Evolutionary conservation across 2,888 invertebrate species (phyloP).

Genomic region (Eupeodes latifasciatus): DNA sequence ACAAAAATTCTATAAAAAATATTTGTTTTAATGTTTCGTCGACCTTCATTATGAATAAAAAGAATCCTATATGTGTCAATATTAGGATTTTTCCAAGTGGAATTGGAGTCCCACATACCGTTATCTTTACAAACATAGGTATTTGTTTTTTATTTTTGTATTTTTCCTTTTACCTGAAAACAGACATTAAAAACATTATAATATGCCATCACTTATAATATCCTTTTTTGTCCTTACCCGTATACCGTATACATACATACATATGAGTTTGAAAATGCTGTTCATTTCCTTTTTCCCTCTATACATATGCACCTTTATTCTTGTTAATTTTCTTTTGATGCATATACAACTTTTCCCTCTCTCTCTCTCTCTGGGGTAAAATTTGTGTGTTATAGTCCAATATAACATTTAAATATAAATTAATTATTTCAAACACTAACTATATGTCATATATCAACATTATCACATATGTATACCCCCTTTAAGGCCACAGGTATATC

Average conservation of each 20-base stretch:
- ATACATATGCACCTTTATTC: neutral
- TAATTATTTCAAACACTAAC: conserved; percentile 15
- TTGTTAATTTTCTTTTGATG: neutral
- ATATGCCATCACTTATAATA: conserved; percentile 18
- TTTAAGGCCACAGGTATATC: neutral
- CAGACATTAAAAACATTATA: conserved; percentile 1
- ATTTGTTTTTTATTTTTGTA: neutral
- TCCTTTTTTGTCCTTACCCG: neutral
- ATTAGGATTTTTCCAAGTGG: neutral
- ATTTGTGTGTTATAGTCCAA: neutral
- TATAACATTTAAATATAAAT: conserved; percentile 24
- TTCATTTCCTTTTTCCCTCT: neutral
- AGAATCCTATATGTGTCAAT: neutral
- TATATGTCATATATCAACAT: neutral
- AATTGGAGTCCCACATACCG: neutral
- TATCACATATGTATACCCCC: neutral
- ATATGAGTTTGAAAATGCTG: neutral
- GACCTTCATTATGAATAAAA: neutral
- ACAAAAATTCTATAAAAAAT: neutral
- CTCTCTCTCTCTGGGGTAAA: neutral
- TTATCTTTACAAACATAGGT: neutral
- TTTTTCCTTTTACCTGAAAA: neutral
- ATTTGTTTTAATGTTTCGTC: conserved; percentile 5
- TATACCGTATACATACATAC: too few relatives aligned
- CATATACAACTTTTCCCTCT: neutral